Percentiles rank a stretch among this genome's conserved stretches.
Evolutionary conservation across 2,113 vertebrate species (phyloP).

Genomic region (Leucosticte australis): DNA sequence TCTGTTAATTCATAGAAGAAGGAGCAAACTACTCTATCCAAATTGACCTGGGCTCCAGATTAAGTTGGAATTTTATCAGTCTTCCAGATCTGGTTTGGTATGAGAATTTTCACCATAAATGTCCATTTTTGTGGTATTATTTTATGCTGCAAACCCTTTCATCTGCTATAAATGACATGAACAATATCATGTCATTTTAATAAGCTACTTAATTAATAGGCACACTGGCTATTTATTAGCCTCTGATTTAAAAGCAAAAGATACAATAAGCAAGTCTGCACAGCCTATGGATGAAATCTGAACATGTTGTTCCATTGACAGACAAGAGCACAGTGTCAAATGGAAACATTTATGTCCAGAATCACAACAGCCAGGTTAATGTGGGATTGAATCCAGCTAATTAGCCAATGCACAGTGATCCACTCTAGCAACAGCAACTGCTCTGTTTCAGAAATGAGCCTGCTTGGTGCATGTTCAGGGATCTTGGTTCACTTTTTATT

Average conservation of each 20-base stretch:
- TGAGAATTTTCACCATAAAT: background rate
- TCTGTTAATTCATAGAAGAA: background rate
- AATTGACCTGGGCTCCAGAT: background rate
- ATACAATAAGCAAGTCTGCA: background rate
- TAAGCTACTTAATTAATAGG: background rate
- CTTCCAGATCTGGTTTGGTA: background rate
- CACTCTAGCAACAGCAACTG: background rate
- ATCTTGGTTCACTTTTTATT: background rate
- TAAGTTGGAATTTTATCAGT: background rate
- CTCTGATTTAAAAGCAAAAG: conserved; percentile 16
- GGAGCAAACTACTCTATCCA: background rate
- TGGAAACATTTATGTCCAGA: conserved; percentile 25
- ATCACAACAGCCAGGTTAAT: conserved; percentile 2
- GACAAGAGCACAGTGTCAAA: background rate
- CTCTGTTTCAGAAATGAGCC: background rate
- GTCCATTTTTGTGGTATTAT: background rate
- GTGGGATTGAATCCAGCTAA: background rate
- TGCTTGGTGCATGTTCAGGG: background rate
- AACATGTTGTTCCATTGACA: conserved; percentile 21
- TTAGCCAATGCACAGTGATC: background rate
- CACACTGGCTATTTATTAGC: background rate
- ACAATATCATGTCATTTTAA: background rate
- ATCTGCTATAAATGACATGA: background rate
- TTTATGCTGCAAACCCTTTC: background rate
- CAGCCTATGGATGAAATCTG: background rate